phyloP scores from a whole-genome alignment of 2,888 invertebrate genomes.

The Celastrina argiolus region DNA sequence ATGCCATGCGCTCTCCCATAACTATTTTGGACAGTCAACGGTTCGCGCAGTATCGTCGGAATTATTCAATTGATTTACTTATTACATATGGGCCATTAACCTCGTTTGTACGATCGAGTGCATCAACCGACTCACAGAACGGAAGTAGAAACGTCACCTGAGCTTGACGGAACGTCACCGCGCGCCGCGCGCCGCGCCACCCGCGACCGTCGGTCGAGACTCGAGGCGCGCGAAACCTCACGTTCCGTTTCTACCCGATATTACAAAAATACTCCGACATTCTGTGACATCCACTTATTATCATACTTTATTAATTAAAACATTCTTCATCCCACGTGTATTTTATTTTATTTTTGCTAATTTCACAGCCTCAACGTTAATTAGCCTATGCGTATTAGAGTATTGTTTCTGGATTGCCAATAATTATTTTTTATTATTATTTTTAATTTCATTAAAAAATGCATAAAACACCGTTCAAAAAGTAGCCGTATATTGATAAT shows the following conservation, averaged over 20 bases:
- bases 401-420: conserved; percentile 77
- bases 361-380: conserved; percentile 78
- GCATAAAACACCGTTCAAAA: conserved; percentile 76
- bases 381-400: conserved; percentile 78
- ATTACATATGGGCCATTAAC: conserved; percentile 69
- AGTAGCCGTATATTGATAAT: conserved; percentile 73
- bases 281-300: conserved; percentile 55
- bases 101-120: conserved; percentile 65
- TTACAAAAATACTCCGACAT: conserved; percentile 46
- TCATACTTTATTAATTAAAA: conserved; percentile 60
- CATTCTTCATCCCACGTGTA: conserved; percentile 58
- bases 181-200: conserved; percentile 20
- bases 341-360: conserved; percentile 72
- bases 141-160: conserved; percentile 44
- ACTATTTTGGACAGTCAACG: conserved; percentile 53
- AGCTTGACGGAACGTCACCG: conserved; percentile 32
- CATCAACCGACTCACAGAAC: conserved; percentile 53
- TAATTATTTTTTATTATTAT: conserved; percentile 59
- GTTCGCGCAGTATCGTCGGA: conserved; percentile 54
- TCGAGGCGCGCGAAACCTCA: conserved; percentile 35
- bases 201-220: neutral
- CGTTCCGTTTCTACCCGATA: conserved; percentile 38
- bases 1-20: conserved; percentile 50
- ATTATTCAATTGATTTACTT: conserved; percentile 67
- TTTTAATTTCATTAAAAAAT: conserved; percentile 63